phyloP scores from a whole-genome alignment of 2,113 vertebrate genomes.

The Microtus pennsylvanicus region DNA sequence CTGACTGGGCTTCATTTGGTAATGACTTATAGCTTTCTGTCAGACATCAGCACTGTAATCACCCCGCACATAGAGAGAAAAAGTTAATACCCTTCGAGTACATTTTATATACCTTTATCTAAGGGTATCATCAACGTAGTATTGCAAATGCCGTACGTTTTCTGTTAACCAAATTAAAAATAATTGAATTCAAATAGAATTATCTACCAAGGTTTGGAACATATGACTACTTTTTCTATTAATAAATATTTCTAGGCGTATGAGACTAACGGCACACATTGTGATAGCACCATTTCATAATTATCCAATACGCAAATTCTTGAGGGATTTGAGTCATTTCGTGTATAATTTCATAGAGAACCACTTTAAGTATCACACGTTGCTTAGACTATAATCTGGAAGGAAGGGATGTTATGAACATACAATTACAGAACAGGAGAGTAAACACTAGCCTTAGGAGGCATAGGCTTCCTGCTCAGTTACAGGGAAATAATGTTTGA shows the following conservation, averaged over 20 bases:
- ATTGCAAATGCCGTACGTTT: conserved; percentile 39
- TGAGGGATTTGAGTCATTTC: background rate
- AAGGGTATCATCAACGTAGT: background rate
- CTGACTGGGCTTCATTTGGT: conserved; percentile 67
- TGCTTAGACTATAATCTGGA: background rate
- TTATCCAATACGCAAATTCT: conserved; percentile 65
- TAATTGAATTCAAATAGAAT: conserved; percentile 59
- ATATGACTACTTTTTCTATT: conserved; percentile 68
- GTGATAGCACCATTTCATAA: conserved; percentile 65
- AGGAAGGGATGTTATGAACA: background rate
- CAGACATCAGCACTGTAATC: conserved; percentile 70
- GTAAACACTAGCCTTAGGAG: background rate
- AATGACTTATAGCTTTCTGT: conserved; percentile 73
- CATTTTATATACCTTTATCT: conserved; percentile 33
- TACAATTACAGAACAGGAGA: conserved; percentile 19
- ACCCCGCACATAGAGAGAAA: conserved; percentile 59
- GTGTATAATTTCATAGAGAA: conserved; percentile 53
- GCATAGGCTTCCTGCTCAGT: background rate
- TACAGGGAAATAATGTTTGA: background rate
- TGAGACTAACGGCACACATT: conserved; percentile 64
- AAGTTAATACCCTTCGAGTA: conserved; percentile 24
- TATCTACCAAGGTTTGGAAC: conserved; percentile 59
- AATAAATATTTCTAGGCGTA: conserved; percentile 79
- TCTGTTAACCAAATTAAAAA: conserved; percentile 55
- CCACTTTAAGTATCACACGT: background rate